Evolutionary conservation across 2,888 invertebrate genomes (phyloP).

Genomic region (Drosophila infuscata): DNA sequence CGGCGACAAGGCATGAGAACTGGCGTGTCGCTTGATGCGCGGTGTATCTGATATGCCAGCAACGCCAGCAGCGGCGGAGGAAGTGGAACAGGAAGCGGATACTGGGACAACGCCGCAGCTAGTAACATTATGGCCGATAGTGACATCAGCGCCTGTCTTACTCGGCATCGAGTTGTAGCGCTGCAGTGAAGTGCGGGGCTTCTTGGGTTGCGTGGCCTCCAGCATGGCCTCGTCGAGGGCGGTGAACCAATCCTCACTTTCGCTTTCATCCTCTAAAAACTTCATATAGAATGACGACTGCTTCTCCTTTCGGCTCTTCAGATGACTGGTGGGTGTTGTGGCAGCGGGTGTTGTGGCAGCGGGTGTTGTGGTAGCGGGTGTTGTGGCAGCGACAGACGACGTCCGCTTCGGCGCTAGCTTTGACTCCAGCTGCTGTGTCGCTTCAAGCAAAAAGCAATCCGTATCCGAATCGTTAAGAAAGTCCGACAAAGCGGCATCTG

Average conservation of each 20-base stretch:
- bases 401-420: conserved; percentile 36
- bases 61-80: conserved; percentile 11
- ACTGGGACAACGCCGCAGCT: conserved; percentile 11
- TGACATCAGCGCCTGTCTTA: conserved; percentile 44
- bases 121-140: conserved; percentile 1
- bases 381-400: conserved; percentile 5
- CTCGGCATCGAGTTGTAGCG: conserved; percentile 83
- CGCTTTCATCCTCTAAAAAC: conserved; percentile 81
- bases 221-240: conserved; percentile 78
- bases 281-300: conserved; percentile 81
- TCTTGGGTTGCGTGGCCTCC: conserved; percentile 72
- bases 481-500: conserved; percentile 60
- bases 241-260: conserved; percentile 81
- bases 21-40: conserved; percentile 81
- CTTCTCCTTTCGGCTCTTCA: conserved; percentile 63
- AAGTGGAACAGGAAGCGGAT: conserved; percentile 21
- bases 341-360: conserved; percentile 9
- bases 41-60: conserved; percentile 36
- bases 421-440: conserved; percentile 80
- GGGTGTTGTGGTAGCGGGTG: conserved; percentile 42
- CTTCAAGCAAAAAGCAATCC: conserved; percentile 79
- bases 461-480: conserved; percentile 82
- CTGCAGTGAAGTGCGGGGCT: conserved; percentile 76
- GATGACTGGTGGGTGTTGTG: conserved; percentile 58
- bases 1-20: conserved; percentile 72